Evolutionary conservation across 1,140 invertebrate species (phyloP), one percentile per base, ranked within the genome.

Genomic region (Monochamus saltuarius): DNA sequence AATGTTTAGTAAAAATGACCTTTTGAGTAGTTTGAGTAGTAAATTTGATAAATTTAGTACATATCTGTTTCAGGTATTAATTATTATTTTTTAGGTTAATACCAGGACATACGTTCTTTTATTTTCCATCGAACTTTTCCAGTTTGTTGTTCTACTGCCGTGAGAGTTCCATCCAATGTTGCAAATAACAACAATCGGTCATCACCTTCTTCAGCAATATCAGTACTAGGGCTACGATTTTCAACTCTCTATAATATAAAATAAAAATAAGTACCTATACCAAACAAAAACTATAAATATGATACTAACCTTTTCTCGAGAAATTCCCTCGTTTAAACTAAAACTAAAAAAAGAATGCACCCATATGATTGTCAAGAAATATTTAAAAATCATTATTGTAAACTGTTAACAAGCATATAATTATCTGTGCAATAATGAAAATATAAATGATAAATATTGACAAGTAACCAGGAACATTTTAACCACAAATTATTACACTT

Each of bases 61-160:
- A 50, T 56, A 36, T 58, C 39, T 40, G 3, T 16, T 7, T 9
- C 13, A 9, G 17, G 54, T 11, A 13, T 43, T 11, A 10, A 43
- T 16, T 16, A 36, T 34, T 17, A 58, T 40, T 19, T 8, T 64
- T 46, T 42, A 37, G 40, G 63, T 9, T 50, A 11, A 43, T 43
- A 43, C 10, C 22, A 35, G 35, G 14, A 58, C 59, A 80, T 85
- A 91, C 89, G 91, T 82, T 97, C 92, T 80, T 91, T 88, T 55
- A 95, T 83, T 71, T 86, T 89, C 95, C 95, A 98, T 69, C 88
- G 84, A 68, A 92, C 85, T 76, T 88, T 82, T 61, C 95, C 96
- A 45, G 89, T 88, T 65, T 83, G 78, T 67, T 89, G 88, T 71
- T 91, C 89, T 29, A 98, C 82, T 29, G 91, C 94, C 66, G 91